A percentile compares a stretch with the other conserved stretches of the same genome.
Evolutionary conservation across 2,113 vertebrate species (phyloP).

Genomic region (Holacanthus passer): DNA sequence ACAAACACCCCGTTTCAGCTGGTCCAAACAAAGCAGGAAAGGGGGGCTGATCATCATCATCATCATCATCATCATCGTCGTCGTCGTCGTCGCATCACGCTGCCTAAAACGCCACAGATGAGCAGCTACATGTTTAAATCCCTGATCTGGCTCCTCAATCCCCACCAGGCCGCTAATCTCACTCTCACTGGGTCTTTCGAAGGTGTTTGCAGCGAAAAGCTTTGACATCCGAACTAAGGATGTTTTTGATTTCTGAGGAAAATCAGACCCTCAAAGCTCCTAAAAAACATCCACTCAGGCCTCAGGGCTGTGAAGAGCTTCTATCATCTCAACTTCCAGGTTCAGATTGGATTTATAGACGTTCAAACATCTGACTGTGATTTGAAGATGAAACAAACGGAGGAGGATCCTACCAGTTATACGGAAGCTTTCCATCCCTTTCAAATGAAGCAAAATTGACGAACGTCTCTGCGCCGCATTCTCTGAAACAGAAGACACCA

Average conservation of each 20-base stretch:
- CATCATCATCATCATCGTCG: conserved; percentile 20
- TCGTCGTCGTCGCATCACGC: neutral
- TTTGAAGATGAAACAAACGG: neutral
- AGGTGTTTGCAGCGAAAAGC: conserved; percentile 13
- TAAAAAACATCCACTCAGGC: neutral
- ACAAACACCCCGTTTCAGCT: conserved; percentile 36
- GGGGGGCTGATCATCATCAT: conserved; percentile 8
- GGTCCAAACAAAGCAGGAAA: conserved; percentile 29
- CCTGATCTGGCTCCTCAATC: conserved; percentile 52
- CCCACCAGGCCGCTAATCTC: conserved; percentile 38
- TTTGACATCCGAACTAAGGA: conserved; percentile 37
- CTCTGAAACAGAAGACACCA: conserved; percentile 82
- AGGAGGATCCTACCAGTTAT: conserved; percentile 91
- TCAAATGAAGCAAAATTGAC: conserved; percentile 97
- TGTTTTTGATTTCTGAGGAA: neutral
- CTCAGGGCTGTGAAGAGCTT: too few species aligned
- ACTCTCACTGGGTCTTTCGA: conserved; percentile 20
- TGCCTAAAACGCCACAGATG: neutral
- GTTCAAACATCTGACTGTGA: neutral
- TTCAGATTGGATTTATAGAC: neutral
- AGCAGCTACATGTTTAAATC: conserved; percentile 30
- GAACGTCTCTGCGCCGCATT: conserved; percentile 95
- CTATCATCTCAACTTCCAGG: neutral
- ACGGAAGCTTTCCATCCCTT: conserved; percentile 95
- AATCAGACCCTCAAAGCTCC: neutral